Evolutionary conservation across 2,797 vertebrate genomes (phyloP).

Genomic region (Megalops cyprinoides): DNA sequence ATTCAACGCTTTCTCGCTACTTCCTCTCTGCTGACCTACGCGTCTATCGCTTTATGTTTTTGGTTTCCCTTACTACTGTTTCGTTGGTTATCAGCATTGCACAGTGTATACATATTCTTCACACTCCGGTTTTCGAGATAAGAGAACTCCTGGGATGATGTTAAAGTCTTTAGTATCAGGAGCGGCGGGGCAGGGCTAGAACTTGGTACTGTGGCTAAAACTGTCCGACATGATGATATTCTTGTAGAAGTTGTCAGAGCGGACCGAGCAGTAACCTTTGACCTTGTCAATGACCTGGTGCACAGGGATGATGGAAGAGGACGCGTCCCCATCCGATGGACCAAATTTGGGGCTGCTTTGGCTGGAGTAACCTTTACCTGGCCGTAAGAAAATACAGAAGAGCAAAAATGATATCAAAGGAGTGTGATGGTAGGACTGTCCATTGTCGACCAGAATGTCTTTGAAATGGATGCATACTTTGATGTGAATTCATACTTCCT

Average conservation of each 20-base stretch:
- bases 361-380: slow-evolving; percentile 82
- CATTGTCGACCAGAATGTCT: neutral
- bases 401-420: neutral
- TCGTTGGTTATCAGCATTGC: neutral
- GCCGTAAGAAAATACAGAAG: slow-evolving; percentile 38
- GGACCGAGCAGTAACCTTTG: slow-evolving; percentile 88
- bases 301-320: slow-evolving; percentile 88
- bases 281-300: slow-evolving; percentile 95
- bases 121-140: neutral
- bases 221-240: slow-evolving; percentile 94
- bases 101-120: neutral
- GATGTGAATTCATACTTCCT: neutral
- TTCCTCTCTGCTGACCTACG: slow-evolving; percentile 39
- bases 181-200: slow-evolving; percentile 65
- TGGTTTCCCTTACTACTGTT: neutral
- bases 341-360: slow-evolving; percentile 78
- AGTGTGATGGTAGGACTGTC: neutral
- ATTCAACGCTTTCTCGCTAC: slow-evolving; percentile 35
- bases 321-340: slow-evolving; percentile 81
- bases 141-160: neutral
- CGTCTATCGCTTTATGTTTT: slow-evolving; percentile 2
- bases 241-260: slow-evolving; percentile 94
- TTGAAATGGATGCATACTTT: neutral
- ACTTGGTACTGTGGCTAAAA: slow-evolving; percentile 90
- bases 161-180: neutral